Evolutionary conservation across 2,797 vertebrate species (phyloP), one percentile per base, ranked within the genome.

Genomic region (Enoplosus armatus): DNA sequence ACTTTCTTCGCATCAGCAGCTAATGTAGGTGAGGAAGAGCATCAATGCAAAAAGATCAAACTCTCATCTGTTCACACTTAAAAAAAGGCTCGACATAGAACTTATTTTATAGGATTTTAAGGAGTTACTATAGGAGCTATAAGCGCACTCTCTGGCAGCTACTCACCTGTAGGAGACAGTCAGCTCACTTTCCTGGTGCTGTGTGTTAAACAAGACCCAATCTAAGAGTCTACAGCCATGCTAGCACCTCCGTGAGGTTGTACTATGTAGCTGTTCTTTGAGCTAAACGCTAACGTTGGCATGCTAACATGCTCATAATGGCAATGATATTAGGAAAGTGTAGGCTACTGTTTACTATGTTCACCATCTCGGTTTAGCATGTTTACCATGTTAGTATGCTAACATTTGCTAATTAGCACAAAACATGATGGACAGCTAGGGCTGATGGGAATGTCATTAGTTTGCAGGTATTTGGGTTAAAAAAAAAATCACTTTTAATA

Each of bases 1-100:
- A 75, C 26, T 53, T 72, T 45, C 37, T 64, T 37, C 26, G 5
- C 55, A 45, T 59, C 68, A 60, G 31, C 41, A 50, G 33, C 29
- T 45, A 24, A 70, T 31, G 29, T 6, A 60, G 14, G 39, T 50
- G 61, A 33, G n/a, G 7, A 45, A 24, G 6, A 12, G 22, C 15
- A 60, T 73, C 43, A 24, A 15, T 59, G 16, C 20, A 29, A 29
- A 14, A 33, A 41, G 27, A 51, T 43, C 2, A 61, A 67, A 18
- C 18, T 18, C 5, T 24, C 39, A 26, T 39, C 37, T 39, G 37
- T 12, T 37, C 31, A 48, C 27, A 27, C 5, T 26, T 27, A 33
- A 62, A 68, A 54, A n/a, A 29, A 47, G 29, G 6, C 27, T 70
- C 22, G 0, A 53, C 27, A 58, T 39, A 24, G 1, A 48, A 31